Conservation (phyloP, 2,797 vertebrate species). For the Lerista edwardsae region DNA sequence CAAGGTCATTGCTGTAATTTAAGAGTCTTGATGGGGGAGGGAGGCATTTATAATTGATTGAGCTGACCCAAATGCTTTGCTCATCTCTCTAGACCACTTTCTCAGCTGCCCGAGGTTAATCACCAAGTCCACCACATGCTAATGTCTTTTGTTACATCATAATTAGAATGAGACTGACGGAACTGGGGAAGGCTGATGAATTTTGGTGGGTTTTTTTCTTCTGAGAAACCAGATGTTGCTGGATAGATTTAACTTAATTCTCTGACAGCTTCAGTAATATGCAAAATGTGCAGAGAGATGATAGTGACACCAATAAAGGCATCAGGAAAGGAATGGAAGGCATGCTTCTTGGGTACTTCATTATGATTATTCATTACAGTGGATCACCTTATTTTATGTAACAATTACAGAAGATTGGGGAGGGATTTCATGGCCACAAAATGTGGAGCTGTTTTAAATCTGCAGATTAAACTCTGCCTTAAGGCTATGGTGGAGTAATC, state of each 20-base stretch:
- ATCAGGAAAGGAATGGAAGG: constrained; percentile 48
- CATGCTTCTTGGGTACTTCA: constrained; percentile 43
- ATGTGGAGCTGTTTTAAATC: constrained; percentile 36
- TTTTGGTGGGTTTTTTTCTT: constrained; percentile 74
- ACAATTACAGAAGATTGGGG: constrained; percentile 39
- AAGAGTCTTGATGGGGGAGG: constrained; percentile 73
- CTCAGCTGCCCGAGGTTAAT: constrained; percentile 92
- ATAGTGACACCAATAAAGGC: constrained; percentile 77
- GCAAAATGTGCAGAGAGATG: constrained; percentile 76
- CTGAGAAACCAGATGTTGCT: constrained; percentile 84
- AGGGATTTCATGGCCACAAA: constrained; percentile 18
- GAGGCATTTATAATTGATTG: constrained; percentile 85
- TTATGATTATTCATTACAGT: constrained; percentile 58
- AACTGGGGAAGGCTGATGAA: constrained; percentile 80
- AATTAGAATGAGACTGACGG: constrained; percentile 85
- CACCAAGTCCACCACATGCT: constrained; percentile 87
- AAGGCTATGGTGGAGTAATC: not conserved
- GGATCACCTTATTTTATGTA: constrained; percentile 35
- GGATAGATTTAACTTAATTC: constrained; percentile 88
- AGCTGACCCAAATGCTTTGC: constrained; percentile 84
- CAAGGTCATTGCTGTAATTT: constrained; percentile 89
- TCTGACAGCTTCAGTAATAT: constrained; percentile 85
- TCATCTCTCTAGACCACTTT: constrained; percentile 90
- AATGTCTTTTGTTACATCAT: constrained; percentile 91
- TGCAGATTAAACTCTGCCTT: not conserved